Percentiles rank a stretch among this genome's conserved stretches.
Evolutionary conservation across 2,888 invertebrate species (phyloP).

Genomic region (Polyploca ridens): DNA sequence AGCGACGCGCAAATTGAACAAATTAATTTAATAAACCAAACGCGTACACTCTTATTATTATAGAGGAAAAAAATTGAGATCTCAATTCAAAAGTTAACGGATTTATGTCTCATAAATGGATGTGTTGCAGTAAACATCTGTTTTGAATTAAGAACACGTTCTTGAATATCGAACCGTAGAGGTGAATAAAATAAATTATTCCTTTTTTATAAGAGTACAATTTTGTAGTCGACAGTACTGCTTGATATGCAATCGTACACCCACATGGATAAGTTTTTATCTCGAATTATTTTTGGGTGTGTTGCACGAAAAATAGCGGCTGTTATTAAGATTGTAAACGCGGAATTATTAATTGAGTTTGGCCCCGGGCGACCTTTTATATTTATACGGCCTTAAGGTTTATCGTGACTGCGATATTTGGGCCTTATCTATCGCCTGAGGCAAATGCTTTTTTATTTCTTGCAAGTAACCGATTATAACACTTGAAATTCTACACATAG

Average conservation of each 20-base stretch:
- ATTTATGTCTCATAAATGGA: neutral
- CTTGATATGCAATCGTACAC: conserved; percentile 48
- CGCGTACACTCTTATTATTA: neutral
- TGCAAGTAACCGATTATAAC: neutral
- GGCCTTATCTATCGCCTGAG: conserved; percentile 43
- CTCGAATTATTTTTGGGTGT: neutral
- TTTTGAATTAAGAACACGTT: neutral
- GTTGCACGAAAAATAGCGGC: conserved; percentile 40
- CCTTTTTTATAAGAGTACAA: conserved; percentile 32
- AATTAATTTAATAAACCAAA: no score
- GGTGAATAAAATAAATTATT: neutral
- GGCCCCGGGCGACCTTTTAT: conserved; percentile 50
- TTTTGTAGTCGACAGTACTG: neutral
- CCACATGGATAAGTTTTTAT: conserved; percentile 23
- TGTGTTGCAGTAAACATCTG: neutral
- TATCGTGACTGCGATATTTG: conserved; percentile 50
- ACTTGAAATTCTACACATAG: neutral
- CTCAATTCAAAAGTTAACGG: neutral
- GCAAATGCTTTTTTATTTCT: conserved; percentile 30
- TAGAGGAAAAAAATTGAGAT: neutral
- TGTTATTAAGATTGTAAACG: conserved; percentile 50
- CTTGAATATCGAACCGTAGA: neutral
- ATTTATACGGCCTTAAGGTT: conserved; percentile 44
- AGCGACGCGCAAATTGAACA: no score
- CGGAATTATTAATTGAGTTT: conserved; percentile 57